Evolutionary conservation across 2,888 invertebrate species (phyloP), one percentile per base, ranked within the genome.

Genomic region (Aleiodes leptofemur): DNA sequence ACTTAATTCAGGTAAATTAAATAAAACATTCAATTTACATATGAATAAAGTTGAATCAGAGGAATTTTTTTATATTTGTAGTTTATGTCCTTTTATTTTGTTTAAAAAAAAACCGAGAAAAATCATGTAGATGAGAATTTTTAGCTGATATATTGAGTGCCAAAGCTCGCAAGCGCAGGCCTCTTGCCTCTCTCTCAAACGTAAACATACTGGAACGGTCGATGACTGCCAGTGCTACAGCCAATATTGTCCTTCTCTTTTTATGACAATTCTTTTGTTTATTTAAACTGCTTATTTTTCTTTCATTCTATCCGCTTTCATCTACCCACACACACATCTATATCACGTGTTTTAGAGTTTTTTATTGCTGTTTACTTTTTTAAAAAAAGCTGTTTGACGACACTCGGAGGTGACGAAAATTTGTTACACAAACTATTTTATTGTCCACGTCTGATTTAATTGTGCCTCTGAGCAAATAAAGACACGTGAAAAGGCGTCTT

Each of bases 161-260:
- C 13, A 34, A 34, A 34, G 34, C 43, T 72, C 72, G 51, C 53
- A 23, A 69, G 61, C 61, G 66, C 68, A 64, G 51, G 68, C 51
- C 48, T 64, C 64, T 66, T 61, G 43, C 75, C 79, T 77, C 43
- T 82, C 76, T 80, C 77, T 76, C 77, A 77, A 80, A 83, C 69
- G 79, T 84, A 83, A 84, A 84, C 83, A 84, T 71, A 84, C 72
- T 79, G 80, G 72, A 79, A 78, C 81, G 84, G 83, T 84, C 84
- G 83, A 83, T 83, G 81, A 82, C 83, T 82, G 78, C 13, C 11
- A 13, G n/a, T 34, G 16, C 68, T 9, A 13, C 34, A 29, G 38
- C 38, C 55, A 61, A 64, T 61, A 38, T 8, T 7, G 66, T n/a
- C 34, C 53, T 64, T 64, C 61, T 11, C 61, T 23, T 50, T 53